These are phyloP conservation scores for Ficedula albicollis DNA, from an alignment of 2,797 vertebrate genomes.

Conservation along the genomic window DNA sequence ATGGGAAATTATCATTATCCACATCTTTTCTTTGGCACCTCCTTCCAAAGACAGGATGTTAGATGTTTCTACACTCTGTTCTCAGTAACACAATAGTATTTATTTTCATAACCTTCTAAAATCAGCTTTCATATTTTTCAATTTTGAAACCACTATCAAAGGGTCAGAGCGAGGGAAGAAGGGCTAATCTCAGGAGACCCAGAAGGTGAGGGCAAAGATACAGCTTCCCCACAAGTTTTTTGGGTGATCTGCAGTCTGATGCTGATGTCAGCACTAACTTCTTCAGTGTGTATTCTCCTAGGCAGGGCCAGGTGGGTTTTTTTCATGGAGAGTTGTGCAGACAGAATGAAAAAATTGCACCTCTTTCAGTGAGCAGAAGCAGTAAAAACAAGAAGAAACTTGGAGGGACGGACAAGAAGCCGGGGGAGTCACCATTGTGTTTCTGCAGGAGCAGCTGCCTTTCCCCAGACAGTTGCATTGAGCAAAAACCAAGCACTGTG, in stretches of 20 bases:
- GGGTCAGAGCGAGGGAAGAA: not conserved
- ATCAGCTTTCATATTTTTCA: not conserved
- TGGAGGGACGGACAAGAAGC: not conserved
- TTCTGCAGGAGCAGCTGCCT: not conserved
- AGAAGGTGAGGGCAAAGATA: not conserved
- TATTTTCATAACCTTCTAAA: not conserved
- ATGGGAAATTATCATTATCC: not conserved
- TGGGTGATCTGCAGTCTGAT: not conserved
- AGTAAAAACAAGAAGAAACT: not conserved
- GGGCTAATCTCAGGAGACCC: not conserved
- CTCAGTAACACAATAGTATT: not conserved
- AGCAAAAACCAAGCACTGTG: not conserved
- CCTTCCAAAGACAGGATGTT: not conserved
- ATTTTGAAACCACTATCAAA: not conserved
- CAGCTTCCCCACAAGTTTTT: not conserved
- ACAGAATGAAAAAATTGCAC: not conserved
- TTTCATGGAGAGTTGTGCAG: not conserved
- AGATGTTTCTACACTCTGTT: not conserved
- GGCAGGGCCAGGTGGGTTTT: not conserved
- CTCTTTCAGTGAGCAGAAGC: not conserved
- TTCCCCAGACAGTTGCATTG: not conserved
- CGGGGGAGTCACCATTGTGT: fast-evolving
- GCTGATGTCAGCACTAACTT: not conserved
- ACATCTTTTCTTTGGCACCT: not conserved
- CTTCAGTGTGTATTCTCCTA: not conserved